Conservation (phyloP, 2,797 vertebrate species). For the Eutrigla gurnardus region DNA sequence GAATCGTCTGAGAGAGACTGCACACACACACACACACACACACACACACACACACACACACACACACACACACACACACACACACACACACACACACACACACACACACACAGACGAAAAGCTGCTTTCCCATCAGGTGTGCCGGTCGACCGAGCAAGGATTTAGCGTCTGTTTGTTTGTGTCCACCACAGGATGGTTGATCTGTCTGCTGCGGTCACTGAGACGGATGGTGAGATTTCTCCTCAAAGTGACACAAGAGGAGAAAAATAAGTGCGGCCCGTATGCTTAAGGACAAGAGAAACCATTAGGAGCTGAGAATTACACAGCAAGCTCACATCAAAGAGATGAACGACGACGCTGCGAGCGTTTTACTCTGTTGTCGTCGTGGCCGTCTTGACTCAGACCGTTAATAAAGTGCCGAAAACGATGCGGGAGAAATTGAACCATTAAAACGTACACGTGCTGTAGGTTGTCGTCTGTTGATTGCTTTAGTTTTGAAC, state of each 20-base stretch:
- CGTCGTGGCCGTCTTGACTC: conserved; percentile 36
- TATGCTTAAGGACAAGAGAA: conserved; percentile 66
- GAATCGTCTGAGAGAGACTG: conserved; percentile 10
- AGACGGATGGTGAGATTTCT: conserved; percentile 56
- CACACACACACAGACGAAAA: conserved; percentile 7
- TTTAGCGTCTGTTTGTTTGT: conserved; percentile 44
- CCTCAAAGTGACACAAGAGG: conserved; percentile 59
- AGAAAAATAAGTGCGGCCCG: conserved; percentile 42
- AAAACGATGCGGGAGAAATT: conserved; percentile 45
- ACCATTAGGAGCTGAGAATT: conserved; percentile 60
- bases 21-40: conserved; percentile 14
- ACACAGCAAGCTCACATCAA: conserved; percentile 62
- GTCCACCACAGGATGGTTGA: conserved; percentile 51
- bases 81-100: conserved; percentile 22
- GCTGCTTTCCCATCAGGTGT: conserved; percentile 30
- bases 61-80: not conserved
- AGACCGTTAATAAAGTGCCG: conserved; percentile 56
- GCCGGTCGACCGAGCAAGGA: conserved; percentile 47
- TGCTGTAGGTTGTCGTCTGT: not conserved
- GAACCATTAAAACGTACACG: conserved; percentile 4
- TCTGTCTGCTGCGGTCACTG: conserved; percentile 60
- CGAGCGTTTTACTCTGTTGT: conserved; percentile 51
- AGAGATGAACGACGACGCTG: conserved; percentile 53
- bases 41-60: not conserved
- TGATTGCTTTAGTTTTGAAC: not conserved